Percentiles rank a stretch among this genome's conserved stretches.
phyloP scores from a whole-genome alignment of 1,140 invertebrate genomes.

The Plodia interpunctella region DNA sequence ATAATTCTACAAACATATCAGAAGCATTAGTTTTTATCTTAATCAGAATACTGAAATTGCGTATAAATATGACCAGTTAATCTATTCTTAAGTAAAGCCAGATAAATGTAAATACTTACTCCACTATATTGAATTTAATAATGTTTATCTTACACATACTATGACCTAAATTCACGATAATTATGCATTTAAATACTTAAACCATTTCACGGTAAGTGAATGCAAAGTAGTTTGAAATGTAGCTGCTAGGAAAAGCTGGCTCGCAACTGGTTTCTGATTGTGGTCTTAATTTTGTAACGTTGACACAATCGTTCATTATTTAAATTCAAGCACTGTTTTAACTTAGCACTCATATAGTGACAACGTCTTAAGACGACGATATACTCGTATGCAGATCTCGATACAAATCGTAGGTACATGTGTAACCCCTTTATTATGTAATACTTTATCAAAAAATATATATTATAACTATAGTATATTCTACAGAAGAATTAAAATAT shows the following conservation, averaged over 20 bases:
- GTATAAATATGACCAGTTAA: too few relatives aligned
- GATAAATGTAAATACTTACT: conserved; percentile 4
- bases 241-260: conserved; percentile 20
- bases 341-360: background rate
- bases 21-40: too few relatives aligned
- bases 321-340: background rate
- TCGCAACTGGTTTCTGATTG: conserved; percentile 20
- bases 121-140: background rate
- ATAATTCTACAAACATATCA: too few relatives aligned
- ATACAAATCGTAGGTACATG: too few relatives aligned
- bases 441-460: too few relatives aligned
- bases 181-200: background rate
- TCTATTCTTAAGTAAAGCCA: too few relatives aligned
- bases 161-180: conserved; percentile 7
- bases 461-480: too few relatives aligned
- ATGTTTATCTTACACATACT: background rate
- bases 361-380: too few relatives aligned
- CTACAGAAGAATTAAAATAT: too few relatives aligned
- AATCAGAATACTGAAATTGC: too few relatives aligned
- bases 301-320: conserved; percentile 24
- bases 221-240: conserved; percentile 11
- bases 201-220: conserved; percentile 11
- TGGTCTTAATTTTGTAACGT: conserved; percentile 27
- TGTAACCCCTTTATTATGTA: too few relatives aligned
- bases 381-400: too few relatives aligned